Evolutionary conservation across 2,888 invertebrate genomes (phyloP).

Genomic region (Neoitamus cyanurus): DNA sequence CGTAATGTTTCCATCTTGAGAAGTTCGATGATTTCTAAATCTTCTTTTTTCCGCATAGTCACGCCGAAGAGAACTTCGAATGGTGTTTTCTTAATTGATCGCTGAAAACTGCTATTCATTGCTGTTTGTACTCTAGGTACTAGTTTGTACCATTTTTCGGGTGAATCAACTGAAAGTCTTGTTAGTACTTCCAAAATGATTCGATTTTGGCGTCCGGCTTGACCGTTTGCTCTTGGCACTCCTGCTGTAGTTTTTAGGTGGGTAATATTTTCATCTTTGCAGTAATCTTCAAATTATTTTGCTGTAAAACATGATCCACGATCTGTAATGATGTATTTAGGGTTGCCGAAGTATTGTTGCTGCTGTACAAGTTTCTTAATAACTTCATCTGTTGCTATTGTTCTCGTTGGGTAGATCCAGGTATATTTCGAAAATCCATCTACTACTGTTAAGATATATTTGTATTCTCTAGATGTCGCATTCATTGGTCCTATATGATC

Average conservation of each 20-base stretch:
- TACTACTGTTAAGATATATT: constrained; percentile 58
- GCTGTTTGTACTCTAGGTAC: constrained; percentile 8
- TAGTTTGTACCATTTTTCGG: constrained; percentile 56
- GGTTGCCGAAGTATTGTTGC: constrained; percentile 59
- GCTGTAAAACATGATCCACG: constrained; percentile 60
- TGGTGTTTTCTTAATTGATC: constrained; percentile 26
- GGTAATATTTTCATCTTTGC: constrained; percentile 57
- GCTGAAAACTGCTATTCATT: constrained; percentile 24
- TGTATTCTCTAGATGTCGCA: constrained; percentile 57
- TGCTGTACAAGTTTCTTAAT: constrained; percentile 56
- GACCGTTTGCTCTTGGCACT: constrained; percentile 60
- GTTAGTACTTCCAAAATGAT: constrained; percentile 58
- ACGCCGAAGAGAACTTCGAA: constrained; percentile 40
- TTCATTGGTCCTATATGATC: constrained; percentile 53
- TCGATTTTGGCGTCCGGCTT: constrained; percentile 58
- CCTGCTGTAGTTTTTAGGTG: constrained; percentile 56
- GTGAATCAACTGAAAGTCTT: constrained; percentile 58
- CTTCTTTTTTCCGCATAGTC: background rate
- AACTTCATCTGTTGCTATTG: constrained; percentile 55
- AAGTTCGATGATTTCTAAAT: background rate
- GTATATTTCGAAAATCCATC: constrained; percentile 60
- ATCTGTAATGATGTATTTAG: constrained; percentile 58
- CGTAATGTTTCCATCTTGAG: background rate
- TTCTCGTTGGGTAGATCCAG: constrained; percentile 59
- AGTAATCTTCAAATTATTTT: constrained; percentile 58